A percentile compares a stretch with the other conserved stretches of the same genome.
Evolutionary conservation across 1,140 invertebrate species (phyloP).

Genomic region (Thalassaphorura encarpata): DNA sequence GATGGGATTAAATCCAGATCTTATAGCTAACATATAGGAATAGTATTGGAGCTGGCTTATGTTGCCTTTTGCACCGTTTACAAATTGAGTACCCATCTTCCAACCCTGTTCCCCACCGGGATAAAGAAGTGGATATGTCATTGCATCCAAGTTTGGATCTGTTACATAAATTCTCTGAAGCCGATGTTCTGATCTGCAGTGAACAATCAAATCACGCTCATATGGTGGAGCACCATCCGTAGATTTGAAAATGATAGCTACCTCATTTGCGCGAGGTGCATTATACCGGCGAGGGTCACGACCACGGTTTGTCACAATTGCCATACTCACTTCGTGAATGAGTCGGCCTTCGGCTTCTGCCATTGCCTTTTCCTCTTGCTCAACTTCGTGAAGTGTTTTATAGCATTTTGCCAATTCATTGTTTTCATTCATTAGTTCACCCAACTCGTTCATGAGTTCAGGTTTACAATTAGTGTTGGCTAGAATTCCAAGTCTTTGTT

Average conservation of each 20-base stretch:
- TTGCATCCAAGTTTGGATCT: conserved; percentile 21
- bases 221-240: conserved; percentile 20
- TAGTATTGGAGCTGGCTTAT: conserved; percentile 39
- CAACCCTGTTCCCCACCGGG: conserved; percentile 38
- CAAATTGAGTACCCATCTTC: conserved; percentile 3
- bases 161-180: conserved; percentile 1
- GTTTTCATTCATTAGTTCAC: neutral
- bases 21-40: conserved; percentile 38
- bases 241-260: conserved; percentile 27
- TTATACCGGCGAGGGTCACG: conserved; percentile 30
- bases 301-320: conserved; percentile 8
- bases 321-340: conserved; percentile 8
- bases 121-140: conserved; percentile 38
- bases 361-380: conserved; percentile 15
- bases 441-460: conserved; percentile 3
- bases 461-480: conserved; percentile 6
- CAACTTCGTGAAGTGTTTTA: conserved; percentile 29
- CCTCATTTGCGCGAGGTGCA: conserved; percentile 24
- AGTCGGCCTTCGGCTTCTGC: neutral
- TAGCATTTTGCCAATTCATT: conserved; percentile 28
- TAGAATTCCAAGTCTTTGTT: neutral
- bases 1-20: conserved; percentile 27
- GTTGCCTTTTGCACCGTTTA: conserved; percentile 25
- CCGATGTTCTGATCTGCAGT: neutral
- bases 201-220: conserved; percentile 12